A percentile compares a stretch with the other conserved stretches of the same genome.
phyloP scores from a whole-genome alignment of 2,888 invertebrate species.

The Selenia dentaria region DNA sequence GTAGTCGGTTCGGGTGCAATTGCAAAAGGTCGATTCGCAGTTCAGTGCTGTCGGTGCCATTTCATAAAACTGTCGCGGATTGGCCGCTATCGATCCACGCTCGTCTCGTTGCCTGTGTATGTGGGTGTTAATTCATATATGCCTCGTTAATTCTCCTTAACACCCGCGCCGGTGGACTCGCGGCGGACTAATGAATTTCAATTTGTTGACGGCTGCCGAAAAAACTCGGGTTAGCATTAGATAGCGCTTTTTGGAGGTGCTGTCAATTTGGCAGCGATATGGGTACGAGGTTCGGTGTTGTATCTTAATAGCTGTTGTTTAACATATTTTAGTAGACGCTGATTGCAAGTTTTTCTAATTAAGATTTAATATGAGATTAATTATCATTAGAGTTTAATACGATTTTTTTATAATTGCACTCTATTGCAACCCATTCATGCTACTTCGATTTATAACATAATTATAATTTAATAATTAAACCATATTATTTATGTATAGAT shows the following conservation, averaged over 20 bases:
- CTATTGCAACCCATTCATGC: too few species aligned
- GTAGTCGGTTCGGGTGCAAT: conserved; percentile 23
- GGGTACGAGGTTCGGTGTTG: conserved; percentile 24
- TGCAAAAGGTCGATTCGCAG: conserved; percentile 25
- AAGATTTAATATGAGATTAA: too few species aligned
- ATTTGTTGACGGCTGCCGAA: conserved; percentile 68
- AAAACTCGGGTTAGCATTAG: conserved; percentile 49
- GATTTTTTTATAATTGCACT: too few species aligned
- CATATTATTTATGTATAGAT: too few species aligned
- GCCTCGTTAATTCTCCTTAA: conserved; percentile 80
- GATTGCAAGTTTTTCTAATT: too few species aligned
- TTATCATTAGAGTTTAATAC: too few species aligned
- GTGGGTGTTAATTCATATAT: conserved; percentile 77
- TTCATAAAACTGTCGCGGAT: conserved; percentile 51
- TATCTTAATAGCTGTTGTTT: too few species aligned
- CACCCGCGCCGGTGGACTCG: conserved; percentile 61
- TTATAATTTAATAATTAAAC: too few species aligned
- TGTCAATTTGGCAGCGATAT: conserved; percentile 31
- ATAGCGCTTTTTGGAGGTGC: conserved; percentile 34
- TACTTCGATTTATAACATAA: too few species aligned
- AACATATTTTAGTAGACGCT: too few species aligned
- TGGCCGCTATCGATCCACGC: conserved; percentile 49
- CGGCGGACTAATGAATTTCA: conserved; percentile 78
- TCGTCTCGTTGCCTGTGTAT: conserved; percentile 39
- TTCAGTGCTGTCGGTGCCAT: conserved; percentile 20